Evolutionary conservation across 1,140 invertebrate genomes (phyloP).

Genomic region (Anastrepha obliqua): DNA sequence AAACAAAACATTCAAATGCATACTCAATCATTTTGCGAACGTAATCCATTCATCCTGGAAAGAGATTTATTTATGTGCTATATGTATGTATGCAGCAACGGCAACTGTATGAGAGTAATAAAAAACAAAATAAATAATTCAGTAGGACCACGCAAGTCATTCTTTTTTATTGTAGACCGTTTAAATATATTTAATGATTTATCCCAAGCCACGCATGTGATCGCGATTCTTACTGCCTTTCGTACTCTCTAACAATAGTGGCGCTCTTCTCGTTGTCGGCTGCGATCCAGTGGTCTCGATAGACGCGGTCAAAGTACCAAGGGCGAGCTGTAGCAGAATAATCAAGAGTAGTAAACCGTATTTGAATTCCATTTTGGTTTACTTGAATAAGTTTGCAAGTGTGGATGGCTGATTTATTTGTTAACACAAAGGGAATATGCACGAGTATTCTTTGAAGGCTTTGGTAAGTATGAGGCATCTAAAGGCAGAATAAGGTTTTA

Average conservation of each 20-base stretch:
- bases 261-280: background rate
- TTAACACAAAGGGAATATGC: no score
- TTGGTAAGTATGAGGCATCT: no score
- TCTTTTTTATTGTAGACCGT: no score
- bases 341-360: background rate
- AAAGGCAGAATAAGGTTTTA: no score
- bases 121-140: no score
- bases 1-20: constrained; percentile 2
- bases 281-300: background rate
- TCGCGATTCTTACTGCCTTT: background rate
- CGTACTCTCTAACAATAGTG: background rate
- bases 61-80: no score
- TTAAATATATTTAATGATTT: background rate
- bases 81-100: no score
- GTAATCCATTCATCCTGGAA: no score
- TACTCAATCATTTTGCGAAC: background rate
- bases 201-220: constrained; percentile 22
- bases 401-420: background rate
- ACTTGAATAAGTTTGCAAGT: background rate
- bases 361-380: background rate
- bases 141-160: no score
- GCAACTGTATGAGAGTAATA: no score
- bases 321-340: background rate
- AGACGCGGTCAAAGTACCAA: background rate
- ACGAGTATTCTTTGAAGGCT: no score